Percentiles rank a stretch among this genome's conserved stretches.
Conservation (phyloP, 2,797 vertebrate genomes). For the Alouatta caraya region DNA sequence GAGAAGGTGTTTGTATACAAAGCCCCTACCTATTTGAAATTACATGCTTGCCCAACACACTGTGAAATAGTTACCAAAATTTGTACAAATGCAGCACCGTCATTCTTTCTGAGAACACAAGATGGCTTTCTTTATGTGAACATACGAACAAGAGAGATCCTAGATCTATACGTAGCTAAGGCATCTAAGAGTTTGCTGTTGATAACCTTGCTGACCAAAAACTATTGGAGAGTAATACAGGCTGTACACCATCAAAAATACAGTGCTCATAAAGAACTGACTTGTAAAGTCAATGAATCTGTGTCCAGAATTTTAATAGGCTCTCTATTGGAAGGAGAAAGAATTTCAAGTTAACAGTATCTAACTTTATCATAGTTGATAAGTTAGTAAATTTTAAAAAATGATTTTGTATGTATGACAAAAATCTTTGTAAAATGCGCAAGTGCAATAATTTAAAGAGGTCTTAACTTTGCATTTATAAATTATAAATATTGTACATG, state of each 20-base stretch:
- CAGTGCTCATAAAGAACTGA: constrained; percentile 47
- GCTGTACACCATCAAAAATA: constrained; percentile 66
- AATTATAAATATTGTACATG: constrained; percentile 91
- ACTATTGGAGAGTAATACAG: constrained; percentile 78
- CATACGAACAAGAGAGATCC: constrained; percentile 28
- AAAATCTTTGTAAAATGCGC: constrained; percentile 84
- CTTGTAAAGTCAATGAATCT: constrained; percentile 69
- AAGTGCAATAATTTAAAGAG: constrained; percentile 89
- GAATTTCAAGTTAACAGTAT: constrained; percentile 74
- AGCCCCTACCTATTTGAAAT: constrained; percentile 54
- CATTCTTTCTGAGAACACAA: constrained; percentile 54
- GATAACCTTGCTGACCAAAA: constrained; percentile 75
- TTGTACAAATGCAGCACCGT: constrained; percentile 47
- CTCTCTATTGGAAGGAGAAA: constrained; percentile 72
- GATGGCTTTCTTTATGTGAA: constrained; percentile 63
- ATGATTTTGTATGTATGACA: constrained; percentile 81
- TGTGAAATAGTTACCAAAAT: constrained; percentile 78
- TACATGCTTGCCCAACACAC: constrained; percentile 79
- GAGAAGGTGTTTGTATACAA: background rate
- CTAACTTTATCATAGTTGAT: constrained; percentile 77
- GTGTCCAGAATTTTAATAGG: constrained; percentile 67
- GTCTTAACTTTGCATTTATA: constrained; percentile 89
- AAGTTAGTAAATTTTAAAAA: constrained; percentile 76
- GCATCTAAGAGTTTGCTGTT: constrained; percentile 18
- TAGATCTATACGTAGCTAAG: constrained; percentile 56